phyloP scores from a whole-genome alignment of 2,113 vertebrate species.

The Motacilla alba region DNA sequence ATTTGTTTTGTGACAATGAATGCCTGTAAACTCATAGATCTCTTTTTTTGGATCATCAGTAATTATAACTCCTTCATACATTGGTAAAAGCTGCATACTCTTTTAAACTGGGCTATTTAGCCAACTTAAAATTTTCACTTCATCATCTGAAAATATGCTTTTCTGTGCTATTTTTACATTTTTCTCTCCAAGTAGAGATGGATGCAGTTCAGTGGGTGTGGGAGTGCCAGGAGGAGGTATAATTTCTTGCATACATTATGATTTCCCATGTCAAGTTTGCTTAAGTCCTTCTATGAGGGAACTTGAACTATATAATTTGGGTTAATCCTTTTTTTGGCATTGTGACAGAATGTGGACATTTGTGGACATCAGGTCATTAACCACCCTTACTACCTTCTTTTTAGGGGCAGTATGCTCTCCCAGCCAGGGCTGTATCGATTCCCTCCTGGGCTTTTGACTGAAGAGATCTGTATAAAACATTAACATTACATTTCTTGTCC shows the following conservation, averaged over 20 bases:
- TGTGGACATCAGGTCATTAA: background rate
- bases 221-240: background rate
- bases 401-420: background rate
- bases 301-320: background rate
- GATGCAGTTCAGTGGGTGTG: background rate
- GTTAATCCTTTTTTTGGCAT: background rate
- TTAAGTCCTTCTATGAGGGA: background rate
- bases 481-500: background rate
- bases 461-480: background rate
- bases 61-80: background rate
- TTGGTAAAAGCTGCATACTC: background rate
- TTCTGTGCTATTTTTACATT: background rate
- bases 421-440: background rate
- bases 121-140: background rate
- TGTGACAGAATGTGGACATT: background rate
- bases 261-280: background rate
- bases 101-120: background rate
- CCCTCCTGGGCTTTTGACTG: rapidly evolving
- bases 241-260: background rate
- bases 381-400: background rate
- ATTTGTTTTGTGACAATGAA: background rate
- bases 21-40: background rate
- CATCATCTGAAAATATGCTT: background rate
- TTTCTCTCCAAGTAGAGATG: background rate
- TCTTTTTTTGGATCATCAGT: background rate